These are phyloP conservation scores for Malurus elegans DNA, from an alignment of 2,113 vertebrate genomes.

Conservation along the genomic window DNA sequence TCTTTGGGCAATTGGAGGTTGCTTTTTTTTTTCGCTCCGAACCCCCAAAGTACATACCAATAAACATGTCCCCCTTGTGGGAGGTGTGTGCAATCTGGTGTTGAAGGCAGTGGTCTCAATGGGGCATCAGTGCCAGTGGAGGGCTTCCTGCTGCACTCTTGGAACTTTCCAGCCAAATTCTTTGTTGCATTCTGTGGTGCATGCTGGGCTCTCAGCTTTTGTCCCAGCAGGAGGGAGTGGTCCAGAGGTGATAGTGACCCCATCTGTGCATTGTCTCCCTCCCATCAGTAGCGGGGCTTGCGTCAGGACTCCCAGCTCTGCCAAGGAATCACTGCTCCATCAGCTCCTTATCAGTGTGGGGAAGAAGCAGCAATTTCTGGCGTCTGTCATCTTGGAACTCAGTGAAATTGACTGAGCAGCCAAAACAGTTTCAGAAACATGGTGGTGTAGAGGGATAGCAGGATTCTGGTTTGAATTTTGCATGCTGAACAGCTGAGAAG, in stretches of 20 bases:
- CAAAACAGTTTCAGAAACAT: not conserved
- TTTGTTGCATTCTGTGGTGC: accelerated
- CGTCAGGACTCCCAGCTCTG: not conserved
- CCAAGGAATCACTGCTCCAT: accelerated
- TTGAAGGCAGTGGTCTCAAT: accelerated
- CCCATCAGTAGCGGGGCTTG: accelerated
- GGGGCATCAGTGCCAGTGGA: accelerated
- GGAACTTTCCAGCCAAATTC: accelerated
- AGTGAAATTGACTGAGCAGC: not conserved
- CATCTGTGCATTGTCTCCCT: accelerated
- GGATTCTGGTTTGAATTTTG: not conserved
- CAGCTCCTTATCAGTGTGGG: accelerated
- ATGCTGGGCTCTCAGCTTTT: not conserved
- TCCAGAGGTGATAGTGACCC: not conserved
- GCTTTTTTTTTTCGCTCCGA: not conserved
- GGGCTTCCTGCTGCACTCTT: not conserved
- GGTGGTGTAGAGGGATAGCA: not conserved
- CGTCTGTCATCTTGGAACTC: not conserved
- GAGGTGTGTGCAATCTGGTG: not conserved
- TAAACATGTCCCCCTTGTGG: accelerated
- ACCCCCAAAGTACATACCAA: accelerated
- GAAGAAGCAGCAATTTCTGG: not conserved
- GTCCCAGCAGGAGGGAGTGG: not conserved
- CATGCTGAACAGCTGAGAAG: not conserved
- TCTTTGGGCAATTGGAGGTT: not conserved